Evolutionary conservation across 2,888 invertebrate genomes (phyloP).

Genomic region (Sarcophaga caerulescens): DNA sequence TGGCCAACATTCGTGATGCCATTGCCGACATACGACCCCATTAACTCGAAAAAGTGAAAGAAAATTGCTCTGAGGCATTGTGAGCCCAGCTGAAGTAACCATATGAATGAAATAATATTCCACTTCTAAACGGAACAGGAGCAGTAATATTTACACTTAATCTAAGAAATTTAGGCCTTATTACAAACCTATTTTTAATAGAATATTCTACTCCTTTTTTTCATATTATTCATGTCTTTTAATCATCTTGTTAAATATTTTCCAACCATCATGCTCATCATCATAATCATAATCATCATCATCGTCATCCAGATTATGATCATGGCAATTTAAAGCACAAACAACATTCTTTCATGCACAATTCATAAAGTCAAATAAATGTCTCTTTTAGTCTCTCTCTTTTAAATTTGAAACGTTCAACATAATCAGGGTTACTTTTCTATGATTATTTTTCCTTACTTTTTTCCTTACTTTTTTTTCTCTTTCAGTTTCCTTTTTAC

Average conservation of each 20-base stretch:
- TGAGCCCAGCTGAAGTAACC: too few relatives aligned
- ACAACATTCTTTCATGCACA: not conserved
- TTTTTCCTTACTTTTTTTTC: slow-evolving; percentile 14
- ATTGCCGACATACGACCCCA: too few relatives aligned
- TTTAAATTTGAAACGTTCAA: slow-evolving; percentile 60
- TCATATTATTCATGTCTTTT: not conserved
- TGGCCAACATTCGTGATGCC: too few relatives aligned
- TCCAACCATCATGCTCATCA: slow-evolving; percentile 32
- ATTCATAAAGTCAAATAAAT: slow-evolving; percentile 70
- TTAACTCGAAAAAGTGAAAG: too few relatives aligned
- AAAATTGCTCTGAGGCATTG: too few relatives aligned
- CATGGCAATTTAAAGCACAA: not conserved
- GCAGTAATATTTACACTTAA: too few relatives aligned
- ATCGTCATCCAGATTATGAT: not conserved
- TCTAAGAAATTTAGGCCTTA: too few relatives aligned
- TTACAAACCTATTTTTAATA: too few relatives aligned
- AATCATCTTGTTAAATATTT: slow-evolving; percentile 34
- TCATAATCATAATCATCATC: not conserved
- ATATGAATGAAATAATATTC: too few relatives aligned
- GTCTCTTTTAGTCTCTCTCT: slow-evolving; percentile 67
- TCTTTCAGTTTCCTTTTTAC: slow-evolving; percentile 36
- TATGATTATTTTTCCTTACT: slow-evolving; percentile 30
- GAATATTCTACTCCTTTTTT: too few relatives aligned
- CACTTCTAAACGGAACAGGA: too few relatives aligned
- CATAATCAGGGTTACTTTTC: slow-evolving; percentile 65